Percentiles rank a stretch among this genome's conserved stretches.
phyloP scores from a whole-genome alignment of 2,797 vertebrate species.

The Meda fulgida region DNA sequence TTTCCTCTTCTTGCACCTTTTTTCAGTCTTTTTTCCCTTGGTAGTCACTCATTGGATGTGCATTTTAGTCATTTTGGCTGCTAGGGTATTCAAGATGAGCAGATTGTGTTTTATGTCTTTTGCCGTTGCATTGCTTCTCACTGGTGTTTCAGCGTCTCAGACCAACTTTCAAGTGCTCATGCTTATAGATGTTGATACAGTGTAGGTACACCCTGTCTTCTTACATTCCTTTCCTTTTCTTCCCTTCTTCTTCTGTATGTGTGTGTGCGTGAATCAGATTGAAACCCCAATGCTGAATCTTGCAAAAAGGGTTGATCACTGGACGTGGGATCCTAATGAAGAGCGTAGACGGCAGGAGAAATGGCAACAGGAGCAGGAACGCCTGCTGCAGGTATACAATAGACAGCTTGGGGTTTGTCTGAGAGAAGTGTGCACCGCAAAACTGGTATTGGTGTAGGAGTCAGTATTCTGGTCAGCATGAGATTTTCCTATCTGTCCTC shows the following conservation, averaged over 20 bases:
- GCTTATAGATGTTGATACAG: not conserved
- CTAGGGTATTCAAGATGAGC: not conserved
- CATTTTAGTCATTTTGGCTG: conserved; percentile 2
- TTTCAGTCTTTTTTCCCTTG: conserved; percentile 57
- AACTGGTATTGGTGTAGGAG: not conserved
- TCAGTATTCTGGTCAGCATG: not conserved
- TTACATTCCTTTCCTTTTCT: conserved; percentile 74
- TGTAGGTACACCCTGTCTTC: conserved; percentile 61
- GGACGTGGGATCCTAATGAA: conserved; percentile 98
- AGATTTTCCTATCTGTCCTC: not conserved
- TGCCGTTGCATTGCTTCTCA: not conserved
- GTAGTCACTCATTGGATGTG: conserved; percentile 11
- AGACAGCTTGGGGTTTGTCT: conserved; percentile 48
- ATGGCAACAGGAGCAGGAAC: conserved; percentile 97
- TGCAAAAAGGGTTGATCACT: conserved; percentile 90
- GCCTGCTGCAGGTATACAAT: conserved; percentile 89
- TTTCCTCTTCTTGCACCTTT: conserved; percentile 61
- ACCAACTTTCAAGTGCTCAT: not conserved
- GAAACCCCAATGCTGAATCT: conserved; percentile 86
- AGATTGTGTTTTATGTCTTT: not conserved
- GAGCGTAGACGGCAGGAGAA: conserved; percentile 93
- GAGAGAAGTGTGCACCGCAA: not conserved
- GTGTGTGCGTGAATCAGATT: conserved; percentile 64
- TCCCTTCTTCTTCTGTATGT: conserved; percentile 24
- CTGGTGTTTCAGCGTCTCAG: not conserved